Percentiles rank a stretch among this genome's conserved stretches.
Evolutionary conservation across 92 coral and sea anemone species (phyloP).

Genomic region (Nematostella vectensis): DNA sequence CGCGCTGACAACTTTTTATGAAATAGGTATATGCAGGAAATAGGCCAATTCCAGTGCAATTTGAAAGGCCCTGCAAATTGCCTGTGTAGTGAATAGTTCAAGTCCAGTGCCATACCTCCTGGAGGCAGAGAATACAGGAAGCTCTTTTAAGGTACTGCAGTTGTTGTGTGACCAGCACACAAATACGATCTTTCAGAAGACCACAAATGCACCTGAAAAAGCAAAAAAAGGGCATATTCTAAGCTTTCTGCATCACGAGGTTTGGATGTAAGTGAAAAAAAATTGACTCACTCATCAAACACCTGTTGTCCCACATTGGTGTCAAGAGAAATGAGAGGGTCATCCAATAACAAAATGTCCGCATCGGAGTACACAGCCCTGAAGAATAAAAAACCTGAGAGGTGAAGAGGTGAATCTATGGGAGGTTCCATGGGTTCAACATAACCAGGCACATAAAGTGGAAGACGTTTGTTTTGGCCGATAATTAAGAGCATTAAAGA

Average conservation of each 20-base stretch:
- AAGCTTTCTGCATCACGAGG: too few relatives aligned
- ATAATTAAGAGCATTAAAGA: too few relatives aligned
- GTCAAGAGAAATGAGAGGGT: conserved; percentile 85
- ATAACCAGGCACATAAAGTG: too few relatives aligned
- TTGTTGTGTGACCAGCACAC: conserved; percentile 90
- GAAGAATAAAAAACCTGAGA: neutral
- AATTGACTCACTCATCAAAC: conserved; percentile 53
- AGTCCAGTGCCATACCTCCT: conserved; percentile 51
- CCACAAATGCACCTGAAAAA: conserved; percentile 74
- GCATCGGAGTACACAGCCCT: conserved; percentile 71
- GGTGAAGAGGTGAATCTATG: too few relatives aligned
- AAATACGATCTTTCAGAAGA: conserved; percentile 54
- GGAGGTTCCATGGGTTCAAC: too few relatives aligned
- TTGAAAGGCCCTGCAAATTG: too few relatives aligned
- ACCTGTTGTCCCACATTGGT: conserved; percentile 65
- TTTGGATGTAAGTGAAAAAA: too few relatives aligned
- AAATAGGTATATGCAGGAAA: too few relatives aligned
- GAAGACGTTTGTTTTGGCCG: too few relatives aligned
- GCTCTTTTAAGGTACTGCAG: conserved; percentile 78
- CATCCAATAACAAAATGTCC: conserved; percentile 61
- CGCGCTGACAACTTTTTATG: too few relatives aligned
- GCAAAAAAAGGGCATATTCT: neutral
- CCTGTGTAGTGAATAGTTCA: too few relatives aligned
- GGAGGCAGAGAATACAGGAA: conserved; percentile 59
- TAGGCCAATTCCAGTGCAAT: too few relatives aligned